Conservation (phyloP, 2,797 vertebrate genomes). For the Danio kyathit region DNA sequence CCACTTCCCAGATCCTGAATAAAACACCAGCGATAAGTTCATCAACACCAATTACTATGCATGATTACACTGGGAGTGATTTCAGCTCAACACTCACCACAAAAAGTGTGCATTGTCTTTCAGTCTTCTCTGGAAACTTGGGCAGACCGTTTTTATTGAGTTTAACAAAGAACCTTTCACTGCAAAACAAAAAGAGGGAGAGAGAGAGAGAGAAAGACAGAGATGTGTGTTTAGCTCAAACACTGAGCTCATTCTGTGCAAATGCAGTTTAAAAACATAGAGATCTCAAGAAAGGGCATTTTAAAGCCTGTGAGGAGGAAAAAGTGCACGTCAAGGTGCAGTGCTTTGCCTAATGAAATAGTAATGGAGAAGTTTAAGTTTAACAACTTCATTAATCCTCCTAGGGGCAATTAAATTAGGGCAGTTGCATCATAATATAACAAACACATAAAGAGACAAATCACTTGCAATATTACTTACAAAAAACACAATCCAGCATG, state of each 20-base stretch:
- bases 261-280: background rate
- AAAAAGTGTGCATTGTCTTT: slow-evolving; percentile 96
- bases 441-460: no score
- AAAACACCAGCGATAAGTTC: slow-evolving; percentile 41
- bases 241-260: slow-evolving; percentile 2
- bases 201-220: slow-evolving; percentile 38
- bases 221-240: slow-evolving; percentile 25
- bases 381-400: no score
- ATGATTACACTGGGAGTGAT: slow-evolving; percentile 29
- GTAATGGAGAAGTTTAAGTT: slow-evolving; percentile 7
- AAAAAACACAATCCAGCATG: no score
- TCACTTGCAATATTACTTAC: no score
- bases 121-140: slow-evolving; percentile 95
- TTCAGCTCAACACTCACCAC: slow-evolving; percentile 84
- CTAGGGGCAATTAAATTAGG: no score
- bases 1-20: slow-evolving; percentile 95
- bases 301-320: background rate
- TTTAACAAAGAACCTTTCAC: slow-evolving; percentile 96
- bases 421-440: no score
- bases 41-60: slow-evolving; percentile 25
- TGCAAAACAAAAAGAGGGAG: slow-evolving; percentile 73
- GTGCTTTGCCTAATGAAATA: slow-evolving; percentile 58
- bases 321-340: slow-evolving; percentile 46
- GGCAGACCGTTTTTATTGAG: slow-evolving; percentile 97
- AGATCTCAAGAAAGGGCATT: background rate